phyloP scores from a whole-genome alignment of 2,888 invertebrate species.

The Molorchus minor region DNA sequence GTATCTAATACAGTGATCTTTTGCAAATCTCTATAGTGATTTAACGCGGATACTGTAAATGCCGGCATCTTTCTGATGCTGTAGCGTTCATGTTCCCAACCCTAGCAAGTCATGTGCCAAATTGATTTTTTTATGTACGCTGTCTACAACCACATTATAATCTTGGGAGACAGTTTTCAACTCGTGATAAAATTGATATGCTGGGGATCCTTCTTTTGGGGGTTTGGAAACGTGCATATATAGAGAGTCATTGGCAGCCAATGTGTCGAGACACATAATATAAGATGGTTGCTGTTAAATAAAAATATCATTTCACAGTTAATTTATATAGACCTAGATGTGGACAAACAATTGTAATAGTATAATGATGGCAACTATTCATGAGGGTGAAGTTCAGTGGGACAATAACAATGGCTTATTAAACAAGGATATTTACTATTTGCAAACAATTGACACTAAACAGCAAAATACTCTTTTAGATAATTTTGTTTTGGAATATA shows the following conservation, averaged over 20 bases:
- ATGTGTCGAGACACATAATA: conserved; percentile 88
- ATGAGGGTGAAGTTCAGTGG: too few species aligned
- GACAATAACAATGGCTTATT: too few species aligned
- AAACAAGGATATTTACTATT: too few species aligned
- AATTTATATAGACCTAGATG: not conserved
- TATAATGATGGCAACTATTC: too few species aligned
- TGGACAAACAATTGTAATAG: conserved; percentile 9
- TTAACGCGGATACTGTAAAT: conserved; percentile 86
- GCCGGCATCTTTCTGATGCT: conserved; percentile 92
- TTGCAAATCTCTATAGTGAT: conserved; percentile 72
- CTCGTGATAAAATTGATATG: conserved; percentile 73
- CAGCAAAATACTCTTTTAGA: too few species aligned
- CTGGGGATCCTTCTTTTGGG: conserved; percentile 84
- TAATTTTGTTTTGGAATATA: too few species aligned
- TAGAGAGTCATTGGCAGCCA: conserved; percentile 73
- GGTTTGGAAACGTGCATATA: conserved; percentile 97
- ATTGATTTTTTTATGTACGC: conserved; percentile 96
- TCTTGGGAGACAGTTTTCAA: conserved; percentile 68
- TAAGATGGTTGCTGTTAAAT: conserved; percentile 91
- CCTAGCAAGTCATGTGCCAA: conserved; percentile 88
- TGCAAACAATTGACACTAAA: too few species aligned
- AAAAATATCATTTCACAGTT: too few species aligned
- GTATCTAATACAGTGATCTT: conserved; percentile 73
- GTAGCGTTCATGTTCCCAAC: conserved; percentile 98
- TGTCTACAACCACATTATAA: conserved; percentile 67